A percentile compares a stretch with the other conserved stretches of the same genome.
Conservation (phyloP, 2,797 vertebrate genomes). For the Acropternis orthonyx region DNA sequence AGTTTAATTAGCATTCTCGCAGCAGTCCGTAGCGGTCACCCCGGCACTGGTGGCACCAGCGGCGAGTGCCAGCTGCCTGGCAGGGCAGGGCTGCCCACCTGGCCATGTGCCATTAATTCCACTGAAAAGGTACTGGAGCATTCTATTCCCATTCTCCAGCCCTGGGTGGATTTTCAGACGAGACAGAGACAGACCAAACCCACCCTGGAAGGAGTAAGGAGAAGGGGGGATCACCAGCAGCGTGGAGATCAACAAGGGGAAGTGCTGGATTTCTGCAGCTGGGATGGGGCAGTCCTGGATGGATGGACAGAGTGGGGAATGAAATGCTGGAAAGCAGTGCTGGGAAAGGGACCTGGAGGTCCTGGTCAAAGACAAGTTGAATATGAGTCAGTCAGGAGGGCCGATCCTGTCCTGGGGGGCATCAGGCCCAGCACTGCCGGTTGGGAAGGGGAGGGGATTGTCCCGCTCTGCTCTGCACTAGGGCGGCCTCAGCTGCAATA, state of each 20-base stretch:
- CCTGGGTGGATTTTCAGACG: background rate
- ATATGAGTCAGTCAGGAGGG: background rate
- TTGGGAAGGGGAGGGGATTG: background rate
- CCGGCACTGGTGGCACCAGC: background rate
- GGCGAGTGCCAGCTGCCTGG: conserved; percentile 22
- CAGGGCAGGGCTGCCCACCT: background rate
- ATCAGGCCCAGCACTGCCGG: background rate
- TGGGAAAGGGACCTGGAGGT: background rate
- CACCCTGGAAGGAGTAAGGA: accelerated
- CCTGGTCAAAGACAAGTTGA: background rate
- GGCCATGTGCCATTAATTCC: background rate
- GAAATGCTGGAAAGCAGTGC: background rate
- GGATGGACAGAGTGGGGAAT: background rate
- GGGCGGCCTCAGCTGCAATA: background rate
- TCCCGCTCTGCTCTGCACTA: background rate
- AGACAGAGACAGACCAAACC: no score
- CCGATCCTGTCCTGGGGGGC: background rate
- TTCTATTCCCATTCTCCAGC: background rate
- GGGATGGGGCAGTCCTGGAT: background rate
- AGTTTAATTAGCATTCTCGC: conserved; percentile 82
- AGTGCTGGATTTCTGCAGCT: background rate
- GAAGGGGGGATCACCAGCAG: background rate
- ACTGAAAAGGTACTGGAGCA: background rate
- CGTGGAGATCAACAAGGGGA: no score
- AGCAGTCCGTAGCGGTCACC: conserved; percentile 46